Base-by-base conservation (phyloP, 2,797 vertebrate species). In the Heliangelus exortis region DNA sequence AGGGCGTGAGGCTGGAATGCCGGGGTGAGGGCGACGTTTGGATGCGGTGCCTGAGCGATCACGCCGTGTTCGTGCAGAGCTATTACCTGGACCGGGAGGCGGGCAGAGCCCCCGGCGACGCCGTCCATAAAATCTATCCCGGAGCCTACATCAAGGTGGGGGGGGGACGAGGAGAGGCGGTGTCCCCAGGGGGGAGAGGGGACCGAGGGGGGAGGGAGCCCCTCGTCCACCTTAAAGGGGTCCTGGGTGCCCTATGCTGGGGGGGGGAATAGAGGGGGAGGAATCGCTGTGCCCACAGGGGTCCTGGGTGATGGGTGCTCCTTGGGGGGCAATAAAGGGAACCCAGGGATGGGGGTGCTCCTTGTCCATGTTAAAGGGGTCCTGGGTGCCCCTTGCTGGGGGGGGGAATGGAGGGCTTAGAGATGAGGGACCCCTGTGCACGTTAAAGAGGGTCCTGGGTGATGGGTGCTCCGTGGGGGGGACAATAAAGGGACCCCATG, bases 101-200 rank as follows among this genome's bases (percentile, higher is more conserved):
- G 0, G 98, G 98, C 2, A 94, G 98, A 25, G 98, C 98, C 1
- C 98, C 98, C 0, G 98, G 98, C 0, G 98, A 98, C 1, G 98
- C 98, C 2, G 98, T 99, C 72, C 98, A 99, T 96, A 98, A 99
- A 92, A 98, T 98, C 62, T 98, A 98, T 92, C 98, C 98, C 1
- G 97, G 98, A 8, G 98, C 98, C 9, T 98, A 98, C 92, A 98
- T 98, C 87, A 98, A 98, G 98, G 98, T 98, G n/a, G 26, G 18
- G n/a, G 41, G 2, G 2, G 6, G 29, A 33, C 33, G 33, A 33
- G 33, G 33, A 33, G 33, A 33, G 10, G 85, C 39, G 23, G 47
- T 36, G 10, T 14, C 33, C 47, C 5, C 15, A 18, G 45, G 18
- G 45, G 45, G 16, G 16, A 33, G 33, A 33, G 7, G 33, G 33